Percentiles rank a stretch among this genome's conserved stretches.
Conservation (phyloP, 2,797 vertebrate genomes). For the Phrynocephalus vlangalii region DNA sequence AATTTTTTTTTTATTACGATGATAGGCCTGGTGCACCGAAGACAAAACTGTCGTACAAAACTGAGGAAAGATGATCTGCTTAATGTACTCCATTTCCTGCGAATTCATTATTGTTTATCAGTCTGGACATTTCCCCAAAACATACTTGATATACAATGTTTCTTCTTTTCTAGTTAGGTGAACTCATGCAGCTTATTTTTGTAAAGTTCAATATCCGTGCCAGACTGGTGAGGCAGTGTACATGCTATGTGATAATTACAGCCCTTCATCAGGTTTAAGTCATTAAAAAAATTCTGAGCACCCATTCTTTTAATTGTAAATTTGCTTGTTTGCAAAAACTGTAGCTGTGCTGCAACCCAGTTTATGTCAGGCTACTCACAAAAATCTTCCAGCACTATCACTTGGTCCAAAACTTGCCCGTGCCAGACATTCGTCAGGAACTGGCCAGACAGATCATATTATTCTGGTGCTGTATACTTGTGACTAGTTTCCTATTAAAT, state of each 20-base stretch:
- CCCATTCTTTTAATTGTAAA: not conserved
- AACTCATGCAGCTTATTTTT: conserved; percentile 5
- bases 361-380: not conserved
- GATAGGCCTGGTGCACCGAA: no score
- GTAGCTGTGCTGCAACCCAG: not conserved
- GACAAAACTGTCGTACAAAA: not conserved
- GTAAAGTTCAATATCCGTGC: not conserved
- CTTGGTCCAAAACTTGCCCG: not conserved
- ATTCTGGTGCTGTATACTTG: not conserved
- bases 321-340: not conserved
- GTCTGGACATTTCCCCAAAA: conserved; percentile 1
- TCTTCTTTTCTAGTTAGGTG: not conserved
- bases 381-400: not conserved
- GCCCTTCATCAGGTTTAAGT: not conserved
- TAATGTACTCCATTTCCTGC: not conserved
- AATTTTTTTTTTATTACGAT: no score
- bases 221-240: not conserved
- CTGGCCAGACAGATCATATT: not conserved
- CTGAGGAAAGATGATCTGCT: not conserved
- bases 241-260: not conserved
- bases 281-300: not conserved
- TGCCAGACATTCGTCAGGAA: not conserved
- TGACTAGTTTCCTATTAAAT: not conserved
- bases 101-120: not conserved
- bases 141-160: not conserved